Evolutionary conservation across 2,888 invertebrate species (phyloP).

Genomic region (Tenthredo scrophulariae): DNA sequence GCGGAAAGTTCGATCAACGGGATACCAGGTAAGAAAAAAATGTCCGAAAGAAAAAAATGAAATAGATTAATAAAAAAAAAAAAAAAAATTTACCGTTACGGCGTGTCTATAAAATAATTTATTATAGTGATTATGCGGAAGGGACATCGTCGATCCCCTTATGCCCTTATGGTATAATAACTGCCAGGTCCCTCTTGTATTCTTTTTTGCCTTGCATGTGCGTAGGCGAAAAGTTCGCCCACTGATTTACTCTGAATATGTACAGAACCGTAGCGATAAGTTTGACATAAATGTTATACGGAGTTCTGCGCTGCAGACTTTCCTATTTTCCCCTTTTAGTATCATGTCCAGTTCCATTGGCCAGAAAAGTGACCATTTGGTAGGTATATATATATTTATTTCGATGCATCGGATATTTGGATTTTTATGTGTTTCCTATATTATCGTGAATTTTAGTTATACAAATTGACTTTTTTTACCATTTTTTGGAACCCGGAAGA

Average conservation of each 20-base stretch:
- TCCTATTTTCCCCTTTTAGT: not conserved
- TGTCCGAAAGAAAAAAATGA: not conserved
- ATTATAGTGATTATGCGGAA: slow-evolving; percentile 47
- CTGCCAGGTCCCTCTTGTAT: not conserved
- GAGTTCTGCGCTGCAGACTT: not conserved
- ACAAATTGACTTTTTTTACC: not conserved
- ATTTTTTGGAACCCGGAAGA: not conserved
- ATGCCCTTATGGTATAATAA: not conserved
- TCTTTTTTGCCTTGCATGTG: not conserved
- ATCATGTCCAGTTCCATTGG: not conserved
- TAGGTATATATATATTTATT: not conserved
- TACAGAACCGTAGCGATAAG: slow-evolving; percentile 14
- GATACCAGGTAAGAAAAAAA: not conserved
- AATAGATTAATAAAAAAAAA: not conserved
- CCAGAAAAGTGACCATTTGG: slow-evolving; percentile 1
- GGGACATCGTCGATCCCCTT: slow-evolving; percentile 29
- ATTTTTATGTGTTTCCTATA: too few relatives aligned
- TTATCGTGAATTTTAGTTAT: not conserved
- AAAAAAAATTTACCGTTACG: slow-evolving; percentile 28
- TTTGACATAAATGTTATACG: not conserved
- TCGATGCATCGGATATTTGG: not conserved
- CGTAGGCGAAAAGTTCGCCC: slow-evolving; percentile 3
- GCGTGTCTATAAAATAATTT: slow-evolving; percentile 17
- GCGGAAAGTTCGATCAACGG: slow-evolving; percentile 11
- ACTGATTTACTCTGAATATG: slow-evolving; percentile 38